Evolutionary conservation across 2,888 invertebrate genomes (phyloP), one percentile per base, ranked within the genome.

Genomic region (Andrena minutula): DNA sequence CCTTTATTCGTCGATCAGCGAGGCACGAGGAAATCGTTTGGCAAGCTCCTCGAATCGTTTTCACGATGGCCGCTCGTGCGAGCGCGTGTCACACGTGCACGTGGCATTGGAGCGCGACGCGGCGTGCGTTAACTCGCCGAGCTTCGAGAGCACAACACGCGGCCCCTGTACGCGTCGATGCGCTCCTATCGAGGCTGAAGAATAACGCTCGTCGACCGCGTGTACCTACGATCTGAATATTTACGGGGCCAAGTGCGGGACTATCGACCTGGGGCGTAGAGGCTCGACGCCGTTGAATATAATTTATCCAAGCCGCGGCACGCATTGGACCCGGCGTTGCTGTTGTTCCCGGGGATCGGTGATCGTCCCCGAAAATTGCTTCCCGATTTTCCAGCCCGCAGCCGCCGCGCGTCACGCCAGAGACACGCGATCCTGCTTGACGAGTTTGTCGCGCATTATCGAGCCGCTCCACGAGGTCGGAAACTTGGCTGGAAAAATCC

Each of bases 11-110:
- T 10, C 69, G 73, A 81, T 74, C 69, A 80, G n/a, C 72, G 58
- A 64, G 30, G 49, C 73, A 64, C 63, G 26, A 49, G 64, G 69
- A 47, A 80, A 81, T 80, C 80, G 69, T 81, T 80, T 72, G 60
- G 71, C 79, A 69, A 74, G 74, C 80, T 81, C 51, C 74, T 74
- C 58, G 60, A 74, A 69, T 69, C 69, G 68, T 73, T 69, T 79
- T 69, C 69, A 65, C 68, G 69, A 74, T 70, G 16, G 51, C 58
- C 20, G 64, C 32, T 79, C 69, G 79, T 75, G 76, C 79, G 69
- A 70, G 77, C 71, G 86, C 84, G 87, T 79, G 82, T 75, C 83
- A 82, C 85, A 86, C 88, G 88, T 88, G 87, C 89, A 80, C 84
- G 51, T 71, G 70, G 35, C 68, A 80, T 79, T 75, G 76, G 56